phyloP scores from a whole-genome alignment of 2,888 invertebrate genomes.

The Limnephilus lunatus region DNA sequence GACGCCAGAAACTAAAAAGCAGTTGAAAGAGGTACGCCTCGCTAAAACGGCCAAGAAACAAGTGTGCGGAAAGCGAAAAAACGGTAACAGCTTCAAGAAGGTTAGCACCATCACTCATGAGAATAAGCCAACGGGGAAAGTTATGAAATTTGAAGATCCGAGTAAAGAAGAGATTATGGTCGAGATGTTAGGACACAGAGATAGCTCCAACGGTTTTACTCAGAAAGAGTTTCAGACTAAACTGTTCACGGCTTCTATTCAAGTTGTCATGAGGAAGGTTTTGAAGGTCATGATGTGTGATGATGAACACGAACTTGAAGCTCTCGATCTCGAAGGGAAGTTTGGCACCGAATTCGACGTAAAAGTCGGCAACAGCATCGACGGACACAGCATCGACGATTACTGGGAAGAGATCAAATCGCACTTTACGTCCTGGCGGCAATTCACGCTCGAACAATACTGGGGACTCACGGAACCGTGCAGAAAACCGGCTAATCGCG shows the following conservation, averaged over 20 bases:
- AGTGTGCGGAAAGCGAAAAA: constrained; percentile 53
- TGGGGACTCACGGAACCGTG: constrained; percentile 45
- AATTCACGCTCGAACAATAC: constrained; percentile 55
- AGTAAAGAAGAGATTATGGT: constrained; percentile 53
- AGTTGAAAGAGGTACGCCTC: constrained; percentile 74
- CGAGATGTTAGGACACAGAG: constrained; percentile 45
- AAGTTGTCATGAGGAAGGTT: constrained; percentile 59
- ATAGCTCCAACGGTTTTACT: constrained; percentile 38
- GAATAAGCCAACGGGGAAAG: neutral
- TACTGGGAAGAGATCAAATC: constrained; percentile 59
- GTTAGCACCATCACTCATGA: neutral
- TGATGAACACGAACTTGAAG: constrained; percentile 5
- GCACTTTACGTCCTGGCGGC: constrained; percentile 54
- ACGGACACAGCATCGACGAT: constrained; percentile 59
- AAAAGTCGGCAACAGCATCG: constrained; percentile 51
- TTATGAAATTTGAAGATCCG: constrained; percentile 39
- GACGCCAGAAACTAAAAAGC: constrained; percentile 75
- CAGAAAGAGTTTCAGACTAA: constrained; percentile 54
- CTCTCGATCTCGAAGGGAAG: constrained; percentile 13
- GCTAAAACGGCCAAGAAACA: constrained; percentile 51
- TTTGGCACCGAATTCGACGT: constrained; percentile 35
- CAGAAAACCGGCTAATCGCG: constrained; percentile 3
- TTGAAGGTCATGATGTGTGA: constrained; percentile 56
- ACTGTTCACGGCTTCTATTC: constrained; percentile 54
- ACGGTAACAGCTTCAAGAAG: constrained; percentile 6